phyloP scores from a whole-genome alignment of 2,888 invertebrate genomes.

The Apamea monoglypha region DNA sequence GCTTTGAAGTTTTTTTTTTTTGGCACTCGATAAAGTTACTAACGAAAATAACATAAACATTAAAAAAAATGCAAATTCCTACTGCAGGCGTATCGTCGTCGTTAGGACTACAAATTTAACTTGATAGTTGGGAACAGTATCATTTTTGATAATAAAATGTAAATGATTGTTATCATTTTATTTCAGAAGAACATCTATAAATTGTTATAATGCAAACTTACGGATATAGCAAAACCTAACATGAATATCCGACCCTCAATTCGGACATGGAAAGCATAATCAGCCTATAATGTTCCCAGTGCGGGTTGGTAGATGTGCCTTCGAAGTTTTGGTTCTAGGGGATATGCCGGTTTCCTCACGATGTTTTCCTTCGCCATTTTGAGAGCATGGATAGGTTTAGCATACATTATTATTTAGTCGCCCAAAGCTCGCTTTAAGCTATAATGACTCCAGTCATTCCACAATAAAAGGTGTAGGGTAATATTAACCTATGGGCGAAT shows the following conservation, averaged over 20 bases:
- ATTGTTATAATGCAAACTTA: not conserved
- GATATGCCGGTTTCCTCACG: too few relatives aligned
- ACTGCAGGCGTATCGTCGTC: not conserved
- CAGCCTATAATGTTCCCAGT: too few relatives aligned
- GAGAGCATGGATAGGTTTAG: too few relatives aligned
- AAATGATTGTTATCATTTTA: not conserved
- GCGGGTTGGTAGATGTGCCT: too few relatives aligned
- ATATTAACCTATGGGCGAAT: not conserved
- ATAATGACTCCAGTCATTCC: constrained; percentile 8
- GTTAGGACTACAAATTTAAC: not conserved
- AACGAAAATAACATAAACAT: not conserved
- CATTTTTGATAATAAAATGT: not conserved
- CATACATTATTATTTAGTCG: not conserved
- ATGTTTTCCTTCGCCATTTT: too few relatives aligned
- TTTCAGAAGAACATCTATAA: not conserved
- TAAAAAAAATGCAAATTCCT: not conserved
- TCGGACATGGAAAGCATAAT: too few relatives aligned
- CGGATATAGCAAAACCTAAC: not conserved
- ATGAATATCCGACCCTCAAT: too few relatives aligned
- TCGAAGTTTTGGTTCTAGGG: too few relatives aligned
- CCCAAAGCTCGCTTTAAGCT: not conserved
- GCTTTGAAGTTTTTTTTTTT: not conserved
- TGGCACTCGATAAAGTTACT: too few relatives aligned
- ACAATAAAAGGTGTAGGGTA: not conserved
- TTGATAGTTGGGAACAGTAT: not conserved